Evolutionary conservation across 2,888 invertebrate genomes (phyloP), one percentile per base, ranked within the genome.

Genomic region (Phragmatobia fuliginosa): DNA sequence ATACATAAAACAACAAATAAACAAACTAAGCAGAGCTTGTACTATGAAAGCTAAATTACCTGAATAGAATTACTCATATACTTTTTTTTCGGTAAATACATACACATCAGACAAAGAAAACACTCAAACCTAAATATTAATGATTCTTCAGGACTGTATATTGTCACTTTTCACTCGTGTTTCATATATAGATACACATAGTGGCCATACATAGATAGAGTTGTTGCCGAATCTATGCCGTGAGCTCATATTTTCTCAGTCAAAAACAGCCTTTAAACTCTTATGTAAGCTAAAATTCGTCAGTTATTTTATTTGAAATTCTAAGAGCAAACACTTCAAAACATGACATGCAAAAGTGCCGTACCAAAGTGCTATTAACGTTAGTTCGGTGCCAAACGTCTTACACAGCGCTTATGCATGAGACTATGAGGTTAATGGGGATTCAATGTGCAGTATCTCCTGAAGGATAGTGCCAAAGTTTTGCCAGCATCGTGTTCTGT

Each of bases 381-480:
- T 71, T 68, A 45, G 70, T 74, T 67, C 62, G 28, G 32, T 70
- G 71, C 74, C 62, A 71, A 74, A 74, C 70, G 66, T 70, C 73
- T 76, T 71, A 76, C 67, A 61, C 71, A 70, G 74, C 72, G 62
- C 56, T 74, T 76, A 78, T 72, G 68, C 70, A 73, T 73, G 69
- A 68, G 74, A 52, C 41, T 62, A 62, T 38, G 70, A 18, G 63
- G 66, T 52, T 78, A 75, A 76, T 76, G 73, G 74, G 58, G 58
- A 68, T 71, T 38, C 73, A 52, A 76, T 73, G 72, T 67, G 62
- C 68, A 71, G 49, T 77, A 73, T 69, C 77, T 69, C 45, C 52
- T 71, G 56, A 69, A 73, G 73, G 71, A 49, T 68, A 68, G 62
- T 63, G 71, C 67, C 69, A 49, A 70, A 70, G 72, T 72, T 73